phyloP scores from a whole-genome alignment of 2,888 invertebrate genomes.

The Scaptomyza parva region DNA sequence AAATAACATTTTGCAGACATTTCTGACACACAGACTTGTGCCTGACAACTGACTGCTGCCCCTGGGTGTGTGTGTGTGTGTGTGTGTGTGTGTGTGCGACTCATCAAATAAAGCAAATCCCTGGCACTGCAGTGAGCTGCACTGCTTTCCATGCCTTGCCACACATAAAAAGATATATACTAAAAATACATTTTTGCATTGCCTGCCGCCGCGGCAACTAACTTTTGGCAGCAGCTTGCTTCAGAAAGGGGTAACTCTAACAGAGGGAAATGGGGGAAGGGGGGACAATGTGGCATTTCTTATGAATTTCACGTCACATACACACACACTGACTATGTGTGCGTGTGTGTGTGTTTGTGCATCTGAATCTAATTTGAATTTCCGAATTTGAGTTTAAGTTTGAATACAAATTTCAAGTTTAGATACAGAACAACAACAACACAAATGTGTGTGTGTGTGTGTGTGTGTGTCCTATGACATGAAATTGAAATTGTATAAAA shows the following conservation, averaged over 20 bases:
- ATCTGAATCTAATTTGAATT: slow-evolving; percentile 13
- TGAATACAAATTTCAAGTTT: slow-evolving; percentile 30
- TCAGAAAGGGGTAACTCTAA: not conserved
- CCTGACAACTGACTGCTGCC: slow-evolving; percentile 41
- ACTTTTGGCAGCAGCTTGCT: slow-evolving; percentile 32
- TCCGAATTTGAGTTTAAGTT: slow-evolving; percentile 29
- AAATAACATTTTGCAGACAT: slow-evolving; percentile 59
- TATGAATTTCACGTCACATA: slow-evolving; percentile 25
- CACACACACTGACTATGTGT: slow-evolving; percentile 3
- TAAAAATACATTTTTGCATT: slow-evolving; percentile 72
- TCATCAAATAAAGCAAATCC: slow-evolving; percentile 58
- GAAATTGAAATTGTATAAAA: slow-evolving; percentile 27
- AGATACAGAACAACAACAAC: not conserved
- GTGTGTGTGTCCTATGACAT: slow-evolving; percentile 23
- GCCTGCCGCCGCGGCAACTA: slow-evolving; percentile 29
- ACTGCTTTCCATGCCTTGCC: too few relatives aligned
- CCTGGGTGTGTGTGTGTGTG: slow-evolving; percentile 5
- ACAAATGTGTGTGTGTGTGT: slow-evolving; percentile 1
- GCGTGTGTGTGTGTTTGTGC: slow-evolving; percentile 11
- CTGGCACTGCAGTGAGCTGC: slow-evolving; percentile 57
- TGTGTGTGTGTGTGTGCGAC: slow-evolving; percentile 19
- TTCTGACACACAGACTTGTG: slow-evolving; percentile 69
- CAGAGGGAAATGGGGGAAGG: not conserved
- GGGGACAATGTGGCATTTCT: slow-evolving; percentile 28
- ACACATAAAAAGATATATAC: slow-evolving; percentile 53